Evolutionary conservation across 92 coral and sea anemone genomes (phyloP).

Genomic region (Parazoanthus atlanticus): DNA sequence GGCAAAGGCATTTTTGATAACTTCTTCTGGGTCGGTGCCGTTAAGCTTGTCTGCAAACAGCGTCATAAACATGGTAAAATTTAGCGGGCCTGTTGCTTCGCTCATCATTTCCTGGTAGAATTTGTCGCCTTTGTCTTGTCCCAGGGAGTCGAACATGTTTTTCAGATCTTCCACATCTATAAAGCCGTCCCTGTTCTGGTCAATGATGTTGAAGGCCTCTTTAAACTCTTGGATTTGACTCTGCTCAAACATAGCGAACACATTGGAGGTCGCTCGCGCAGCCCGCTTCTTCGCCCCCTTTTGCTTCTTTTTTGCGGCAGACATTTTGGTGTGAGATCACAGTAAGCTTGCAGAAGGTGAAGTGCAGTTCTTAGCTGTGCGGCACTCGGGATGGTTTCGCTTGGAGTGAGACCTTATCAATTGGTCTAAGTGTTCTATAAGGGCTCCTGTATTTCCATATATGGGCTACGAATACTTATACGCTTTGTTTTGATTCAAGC

Average conservation of each 20-base stretch:
- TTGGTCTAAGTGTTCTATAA: slow-evolving; percentile 22
- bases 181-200: slow-evolving; percentile 94
- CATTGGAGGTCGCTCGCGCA: slow-evolving; percentile 90
- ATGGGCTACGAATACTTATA: slow-evolving; percentile 4
- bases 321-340: not conserved
- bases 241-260: slow-evolving; percentile 96
- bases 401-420: slow-evolving; percentile 27
- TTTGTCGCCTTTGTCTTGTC: slow-evolving; percentile 69
- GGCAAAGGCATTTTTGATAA: slow-evolving; percentile 86
- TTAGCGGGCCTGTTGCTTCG: slow-evolving; percentile 85
- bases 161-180: slow-evolving; percentile 88
- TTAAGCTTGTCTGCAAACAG: slow-evolving; percentile 94
- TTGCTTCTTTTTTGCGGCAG: slow-evolving; percentile 62
- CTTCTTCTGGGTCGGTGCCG: slow-evolving; percentile 98
- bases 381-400: slow-evolving; percentile 23
- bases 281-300: slow-evolving; percentile 94
- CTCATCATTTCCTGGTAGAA: slow-evolving; percentile 77
- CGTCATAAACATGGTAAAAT: slow-evolving; percentile 96
- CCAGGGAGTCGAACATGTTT: slow-evolving; percentile 86
- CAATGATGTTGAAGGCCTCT: slow-evolving; percentile 95
- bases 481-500: slow-evolving; percentile 33
- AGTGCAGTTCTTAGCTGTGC: slow-evolving; percentile 14
- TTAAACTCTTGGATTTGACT: slow-evolving; percentile 96
- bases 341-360: slow-evolving; percentile 11
- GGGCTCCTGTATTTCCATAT: slow-evolving; percentile 17